phyloP scores from a whole-genome alignment of 2,888 invertebrate genomes.

The Dynastes grantii region DNA sequence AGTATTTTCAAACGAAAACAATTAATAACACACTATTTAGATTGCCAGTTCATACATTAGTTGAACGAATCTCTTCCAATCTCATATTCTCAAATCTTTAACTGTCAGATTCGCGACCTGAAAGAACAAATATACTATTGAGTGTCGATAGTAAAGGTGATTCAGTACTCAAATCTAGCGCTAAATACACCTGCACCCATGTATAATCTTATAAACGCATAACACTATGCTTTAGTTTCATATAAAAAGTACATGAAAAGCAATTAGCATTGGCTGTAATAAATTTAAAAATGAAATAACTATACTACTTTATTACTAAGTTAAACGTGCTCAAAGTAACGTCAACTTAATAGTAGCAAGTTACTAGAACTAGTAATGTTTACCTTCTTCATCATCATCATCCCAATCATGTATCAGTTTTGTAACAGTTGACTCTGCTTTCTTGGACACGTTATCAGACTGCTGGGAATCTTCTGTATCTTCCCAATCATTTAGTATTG shows the following conservation, averaged over 20 bases:
- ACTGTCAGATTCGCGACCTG: conserved; percentile 43
- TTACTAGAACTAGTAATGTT: conserved; percentile 13
- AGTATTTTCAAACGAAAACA: conserved; percentile 2
- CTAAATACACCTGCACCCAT: background rate
- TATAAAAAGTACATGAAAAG: background rate
- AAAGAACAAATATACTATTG: conserved; percentile 13
- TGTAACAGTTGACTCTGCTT: conserved; percentile 65
- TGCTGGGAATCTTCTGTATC: conserved; percentile 69
- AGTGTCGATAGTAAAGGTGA: background rate
- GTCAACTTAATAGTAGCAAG: background rate
- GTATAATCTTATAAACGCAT: background rate
- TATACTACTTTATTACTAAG: background rate
- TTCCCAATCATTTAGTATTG: conserved; percentile 69
- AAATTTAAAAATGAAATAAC: background rate
- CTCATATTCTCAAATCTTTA: conserved; percentile 6
- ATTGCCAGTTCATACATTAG: conserved; percentile 25
- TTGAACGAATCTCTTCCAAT: conserved; percentile 29
- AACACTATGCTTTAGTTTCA: background rate
- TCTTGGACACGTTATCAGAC: conserved; percentile 63
- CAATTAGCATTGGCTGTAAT: background rate
- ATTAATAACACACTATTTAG: conserved; percentile 18
- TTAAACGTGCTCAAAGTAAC: no score
- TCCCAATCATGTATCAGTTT: conserved; percentile 71
- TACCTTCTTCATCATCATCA: conserved; percentile 67
- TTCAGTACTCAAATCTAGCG: background rate